phyloP scores from a whole-genome alignment of 2,888 invertebrate species.

The Lissocephala sabroskyi region DNA sequence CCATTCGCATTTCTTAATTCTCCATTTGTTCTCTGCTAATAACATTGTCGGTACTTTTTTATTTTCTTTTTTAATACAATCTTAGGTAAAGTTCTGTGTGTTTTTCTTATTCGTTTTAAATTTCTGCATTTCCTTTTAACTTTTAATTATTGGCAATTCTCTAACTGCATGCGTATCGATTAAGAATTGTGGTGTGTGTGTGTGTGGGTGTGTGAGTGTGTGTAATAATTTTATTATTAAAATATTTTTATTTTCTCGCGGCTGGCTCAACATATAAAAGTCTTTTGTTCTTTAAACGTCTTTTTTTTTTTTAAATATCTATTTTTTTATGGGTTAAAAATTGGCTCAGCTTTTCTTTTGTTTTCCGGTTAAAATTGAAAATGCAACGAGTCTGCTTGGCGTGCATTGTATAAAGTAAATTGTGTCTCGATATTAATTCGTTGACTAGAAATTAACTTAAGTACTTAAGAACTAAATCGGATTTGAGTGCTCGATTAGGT shows the following conservation, averaged over 20 bases:
- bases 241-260: constrained; percentile 29
- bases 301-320: constrained; percentile 28
- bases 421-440: constrained; percentile 52
- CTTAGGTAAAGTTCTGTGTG: constrained; percentile 54
- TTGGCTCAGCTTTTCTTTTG: too few relatives aligned
- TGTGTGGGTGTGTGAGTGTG: too few relatives aligned
- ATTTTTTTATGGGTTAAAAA: constrained; percentile 44
- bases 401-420: constrained; percentile 22
- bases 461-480: constrained; percentile 40
- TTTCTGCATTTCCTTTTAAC: neutral
- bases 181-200: too few relatives aligned
- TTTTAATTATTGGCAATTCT: constrained; percentile 59
- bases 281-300: constrained; percentile 51
- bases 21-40: too few relatives aligned
- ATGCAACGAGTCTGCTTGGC: constrained; percentile 41
- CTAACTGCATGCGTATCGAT: constrained; percentile 49
- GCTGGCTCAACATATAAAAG: constrained; percentile 41
- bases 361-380: too few relatives aligned
- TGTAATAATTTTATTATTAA: constrained; percentile 5
- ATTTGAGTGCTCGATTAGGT: too few relatives aligned
- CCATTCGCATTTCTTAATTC: constrained; percentile 27
- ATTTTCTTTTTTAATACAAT: constrained; percentile 45
- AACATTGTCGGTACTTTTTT: constrained; percentile 10
- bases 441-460: constrained; percentile 65
- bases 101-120: neutral